Evolutionary conservation across 2,113 vertebrate genomes (phyloP).

Genomic region (Oenanthe oenanthe): DNA sequence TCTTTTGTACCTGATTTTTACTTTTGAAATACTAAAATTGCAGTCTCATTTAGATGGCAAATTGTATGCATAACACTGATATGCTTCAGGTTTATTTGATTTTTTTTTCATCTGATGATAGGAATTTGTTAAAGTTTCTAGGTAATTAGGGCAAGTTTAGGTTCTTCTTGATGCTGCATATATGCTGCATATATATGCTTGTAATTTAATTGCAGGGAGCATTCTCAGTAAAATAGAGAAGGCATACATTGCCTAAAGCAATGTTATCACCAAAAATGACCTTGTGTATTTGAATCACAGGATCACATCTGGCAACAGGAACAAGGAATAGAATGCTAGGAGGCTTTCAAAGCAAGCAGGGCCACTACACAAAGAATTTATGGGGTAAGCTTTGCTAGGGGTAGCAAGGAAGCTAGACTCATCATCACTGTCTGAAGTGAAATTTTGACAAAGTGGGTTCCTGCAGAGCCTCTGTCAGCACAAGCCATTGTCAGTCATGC

Average conservation of each 20-base stretch:
- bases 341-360: neutral
- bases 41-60: neutral
- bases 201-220: neutral
- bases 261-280: neutral
- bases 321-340: neutral
- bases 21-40: neutral
- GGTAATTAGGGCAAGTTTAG: neutral
- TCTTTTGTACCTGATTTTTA: neutral
- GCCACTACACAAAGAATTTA: neutral
- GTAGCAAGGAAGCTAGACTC: neutral
- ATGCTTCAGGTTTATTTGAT: neutral
- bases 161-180: neutral
- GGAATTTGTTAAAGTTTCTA: neutral
- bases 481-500: neutral
- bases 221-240: neutral
- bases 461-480: fast-evolving
- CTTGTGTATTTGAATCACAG: neutral
- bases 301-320: neutral
- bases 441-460: neutral
- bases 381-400: neutral
- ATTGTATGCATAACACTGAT: fast-evolving
- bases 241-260: neutral
- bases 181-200: neutral
- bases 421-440: neutral
- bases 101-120: neutral